Base-by-base conservation (phyloP, 2,113 vertebrate genomes). In the Nothocercus nigrocapillus region DNA sequence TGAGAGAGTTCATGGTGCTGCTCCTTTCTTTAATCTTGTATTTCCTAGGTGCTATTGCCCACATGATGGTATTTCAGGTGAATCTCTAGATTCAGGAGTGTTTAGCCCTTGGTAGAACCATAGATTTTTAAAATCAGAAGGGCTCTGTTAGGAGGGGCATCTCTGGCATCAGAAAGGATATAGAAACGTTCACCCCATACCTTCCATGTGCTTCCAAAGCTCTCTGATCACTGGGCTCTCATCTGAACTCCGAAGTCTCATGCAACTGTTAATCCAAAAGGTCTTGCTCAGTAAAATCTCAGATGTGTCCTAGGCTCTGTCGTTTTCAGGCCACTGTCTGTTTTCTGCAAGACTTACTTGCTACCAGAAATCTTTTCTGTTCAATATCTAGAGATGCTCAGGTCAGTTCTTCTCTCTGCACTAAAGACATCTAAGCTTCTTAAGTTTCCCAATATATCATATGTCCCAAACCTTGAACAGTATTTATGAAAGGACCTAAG, bases 71-170 rank as follows among this genome's bases (percentile, higher is more conserved):
- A 61, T 28, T 69, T 72, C 28, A 54, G 67, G 40, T 78, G 38
- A 24, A 66, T 82, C 75, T 91, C 69, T 13, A 75, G 6, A 11
- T 44, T 53, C 1, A 1, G 45, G 42, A 78, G 36, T n/a, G 17
- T 67, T 90, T 58, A 78, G 64, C 45, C 20, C 10, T 84, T 36
- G 49, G 49, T 2, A 42, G 30, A 85, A 27, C 17, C 3, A 9
- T 15, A 53, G 76, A 44, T 66, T 83, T 94, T 86, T 73, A 69
- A 90, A 77, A 11, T 25, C 42, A 32, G 51, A 85, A 54, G 38
- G 81, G 59, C 18, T 45, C 72, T 86, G 59, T 58, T 36, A 82
- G 63, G 67, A 27, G 27, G 54, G 61, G 32, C 45, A 47, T 10
- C 44, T 75, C 40, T 2, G 7, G 19, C 34, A 68, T 61, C 54